Evolutionary conservation across 2,888 invertebrate genomes (phyloP), one percentile per base, ranked within the genome.

Genomic region (Parnassius glacialis): DNA sequence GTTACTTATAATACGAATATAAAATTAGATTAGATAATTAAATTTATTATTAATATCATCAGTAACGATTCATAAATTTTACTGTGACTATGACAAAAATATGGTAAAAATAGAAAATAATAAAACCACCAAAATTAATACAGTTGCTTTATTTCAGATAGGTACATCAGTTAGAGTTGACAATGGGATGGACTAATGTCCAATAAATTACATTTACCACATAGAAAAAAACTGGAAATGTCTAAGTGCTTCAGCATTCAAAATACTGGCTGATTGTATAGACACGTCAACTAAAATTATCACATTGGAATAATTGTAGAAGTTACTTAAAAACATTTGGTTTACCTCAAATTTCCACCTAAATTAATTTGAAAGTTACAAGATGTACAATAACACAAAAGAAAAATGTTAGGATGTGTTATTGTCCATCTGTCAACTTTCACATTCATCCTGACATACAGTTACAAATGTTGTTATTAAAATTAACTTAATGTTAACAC

Each of bases 401-500:
- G 52, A 43, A 52, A 34, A 16, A 51, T 68, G 64, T 67, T 62
- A 55, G 43, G 45, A 13, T 43, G 57, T 78, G 78, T 76, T 74
- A 69, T 73, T 75, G 79, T 75, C 72, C 77, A 78, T 70, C 76
- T 75, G n/a, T 74, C 80, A 81, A 78, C 66, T 76, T 80, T 76
- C 73, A 74, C 74, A 74, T 71, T 70, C 72, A 67, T 73, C 69
- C 71, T 52, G 72, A 69, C 74, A 75, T 76, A 80, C 73, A 79
- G 80, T 76, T 80, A 80, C 74, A 76, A 78, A 79, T 76, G 74
- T 77, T 75, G 73, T 80, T 83, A 78, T 85, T 87, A 87, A 80
- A 84, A 87, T 86, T 86, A 90, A 90, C 90, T 90, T 90, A 90
- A 85, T 74, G 80, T 83, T 86, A 83, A 80, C 34, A 34, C 71